Evolutionary conservation across 2,113 vertebrate genomes (phyloP).

Genomic region (Nerophis ophidion): DNA sequence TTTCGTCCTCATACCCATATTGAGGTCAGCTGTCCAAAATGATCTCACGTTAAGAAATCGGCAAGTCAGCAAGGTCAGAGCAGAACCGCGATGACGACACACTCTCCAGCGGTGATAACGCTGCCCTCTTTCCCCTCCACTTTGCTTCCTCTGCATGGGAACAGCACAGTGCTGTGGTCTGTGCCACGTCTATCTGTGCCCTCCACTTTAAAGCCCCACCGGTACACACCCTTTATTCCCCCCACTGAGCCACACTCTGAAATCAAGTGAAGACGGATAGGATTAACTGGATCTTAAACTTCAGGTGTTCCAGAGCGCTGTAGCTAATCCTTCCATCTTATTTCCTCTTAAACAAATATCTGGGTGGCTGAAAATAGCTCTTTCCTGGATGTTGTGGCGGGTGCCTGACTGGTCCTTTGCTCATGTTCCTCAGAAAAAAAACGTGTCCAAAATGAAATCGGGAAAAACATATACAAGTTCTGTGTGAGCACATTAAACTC

Average conservation of each 20-base stretch:
- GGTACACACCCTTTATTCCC: constrained; percentile 17
- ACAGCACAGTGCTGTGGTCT: constrained; percentile 30
- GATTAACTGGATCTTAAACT: constrained; percentile 35
- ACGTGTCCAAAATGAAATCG: constrained; percentile 17
- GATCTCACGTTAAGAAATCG: constrained; percentile 75
- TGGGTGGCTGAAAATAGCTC: constrained; percentile 54
- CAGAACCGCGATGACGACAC: constrained; percentile 71
- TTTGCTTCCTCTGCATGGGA: constrained; percentile 50
- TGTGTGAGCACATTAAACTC: constrained; percentile 32
- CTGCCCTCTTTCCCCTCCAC: constrained; percentile 54
- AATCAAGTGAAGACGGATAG: constrained; percentile 27
- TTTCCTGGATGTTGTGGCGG: constrained; percentile 59
- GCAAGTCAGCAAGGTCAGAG: constrained; percentile 72
- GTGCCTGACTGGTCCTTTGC: constrained; percentile 44
- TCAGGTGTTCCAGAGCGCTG: constrained; percentile 16
- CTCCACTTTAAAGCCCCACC: constrained; percentile 18
- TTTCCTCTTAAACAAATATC: constrained; percentile 61
- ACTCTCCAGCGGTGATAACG: constrained; percentile 66
- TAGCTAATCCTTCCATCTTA: constrained; percentile 18
- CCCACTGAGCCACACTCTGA: constrained; percentile 9
- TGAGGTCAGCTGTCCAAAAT: constrained; percentile 78
- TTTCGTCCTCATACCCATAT: constrained; percentile 64
- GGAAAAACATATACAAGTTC: constrained; percentile 37
- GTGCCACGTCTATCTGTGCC: constrained; percentile 31
- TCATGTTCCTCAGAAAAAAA: constrained; percentile 47